Evolutionary conservation across 2,113 vertebrate genomes (phyloP), one percentile per base, ranked within the genome.

Genomic region (Apteryx mantelli): DNA sequence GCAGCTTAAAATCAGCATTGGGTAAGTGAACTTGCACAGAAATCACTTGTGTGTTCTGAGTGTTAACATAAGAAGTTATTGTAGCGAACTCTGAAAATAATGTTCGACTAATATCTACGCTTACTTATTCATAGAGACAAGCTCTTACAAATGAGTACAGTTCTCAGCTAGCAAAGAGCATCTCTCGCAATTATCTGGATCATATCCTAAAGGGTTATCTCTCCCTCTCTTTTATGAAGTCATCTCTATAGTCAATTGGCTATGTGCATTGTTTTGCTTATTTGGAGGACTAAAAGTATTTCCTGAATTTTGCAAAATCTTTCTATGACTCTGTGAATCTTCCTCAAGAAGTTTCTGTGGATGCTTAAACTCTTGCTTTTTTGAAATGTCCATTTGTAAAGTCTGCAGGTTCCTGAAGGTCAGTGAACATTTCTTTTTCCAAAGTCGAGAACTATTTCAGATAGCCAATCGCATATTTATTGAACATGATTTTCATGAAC

Each of bases 171-270:
- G 64, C 61, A 84, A 40, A 79, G 48, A 91, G 66, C 34, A 26
- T 70, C 5, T 90, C 17, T 94, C 21, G 3, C n/a, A 7, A 86
- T 91, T 92, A 61, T 84, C 60, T 63, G 83, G 30, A 48, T 60
- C 71, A 26, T 93, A 78, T 79, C 78, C 70, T 82, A 50, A 87
- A 95, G 66, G 70, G 74, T 12, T 86, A 56, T 68, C 78, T 94
- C 28, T 73, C 78, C 26, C 36, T 83, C 40, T 71, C 50, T 61
- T 79, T 76, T 69, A 56, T 76, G 48, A 89, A 87, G 82, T 84
- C 70, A 44, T 86, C 69, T 82, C 66, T 36, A 16, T 84, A 58
- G 75, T 91, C 94, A 77, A 93, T 88, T 96, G 77, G 38, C 12
- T 69, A 3, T 69, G 38, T 85, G 26, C 58, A 26, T 88, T 89